Evolutionary conservation across 2,797 vertebrate species (phyloP).

Genomic region (Cryptoblepharus egeriae): DNA sequence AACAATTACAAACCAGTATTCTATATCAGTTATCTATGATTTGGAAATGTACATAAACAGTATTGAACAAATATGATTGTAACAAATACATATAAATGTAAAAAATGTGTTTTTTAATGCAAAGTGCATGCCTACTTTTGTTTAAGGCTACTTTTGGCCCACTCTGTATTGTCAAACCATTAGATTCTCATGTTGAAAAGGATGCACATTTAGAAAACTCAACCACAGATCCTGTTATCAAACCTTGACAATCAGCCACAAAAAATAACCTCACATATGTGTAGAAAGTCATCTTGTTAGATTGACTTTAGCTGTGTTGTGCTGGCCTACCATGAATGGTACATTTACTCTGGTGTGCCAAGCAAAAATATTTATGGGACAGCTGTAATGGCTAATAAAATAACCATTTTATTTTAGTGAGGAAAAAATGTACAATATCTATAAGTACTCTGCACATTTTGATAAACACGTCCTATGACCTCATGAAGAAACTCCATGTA

Average conservation of each 20-base stretch:
- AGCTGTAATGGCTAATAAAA: constrained; percentile 6
- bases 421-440: constrained; percentile 14
- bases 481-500: neutral
- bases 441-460: neutral
- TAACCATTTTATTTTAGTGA: neutral
- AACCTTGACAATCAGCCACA: neutral
- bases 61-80: no score
- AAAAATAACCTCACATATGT: neutral
- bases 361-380: constrained; percentile 23
- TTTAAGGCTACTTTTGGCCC: no score
- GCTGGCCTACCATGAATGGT: no score
- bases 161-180: no score
- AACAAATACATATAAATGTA: no score
- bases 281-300: neutral
- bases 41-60: no score
- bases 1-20: no score
- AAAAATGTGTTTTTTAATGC: no score
- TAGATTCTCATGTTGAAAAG: neutral
- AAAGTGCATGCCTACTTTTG: no score
- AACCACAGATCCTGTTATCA: neutral
- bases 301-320: neutral
- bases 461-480: constrained; percentile 1
- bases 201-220: neutral
- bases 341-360: neutral
- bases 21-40: no score